These are phyloP conservation scores for Apeltes quadracus DNA, from an alignment of 2,113 vertebrate genomes.

Conservation along the genomic window DNA sequence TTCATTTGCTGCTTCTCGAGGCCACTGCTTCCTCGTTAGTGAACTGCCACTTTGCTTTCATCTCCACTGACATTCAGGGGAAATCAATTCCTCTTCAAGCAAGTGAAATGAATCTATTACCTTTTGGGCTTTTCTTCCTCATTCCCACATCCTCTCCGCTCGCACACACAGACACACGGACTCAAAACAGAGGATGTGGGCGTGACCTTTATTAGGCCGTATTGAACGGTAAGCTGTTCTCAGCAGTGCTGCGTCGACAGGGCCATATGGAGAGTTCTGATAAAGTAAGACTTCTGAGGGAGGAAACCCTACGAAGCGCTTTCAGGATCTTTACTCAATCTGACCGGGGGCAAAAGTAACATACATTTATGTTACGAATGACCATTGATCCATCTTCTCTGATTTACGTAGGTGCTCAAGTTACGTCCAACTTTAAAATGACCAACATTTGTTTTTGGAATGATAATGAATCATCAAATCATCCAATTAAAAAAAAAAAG, in stretches of 20 bases:
- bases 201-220: constrained; percentile 8
- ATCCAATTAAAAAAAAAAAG: not conserved
- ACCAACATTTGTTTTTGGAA: not conserved
- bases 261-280: not conserved
- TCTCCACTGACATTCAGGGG: constrained; percentile 44
- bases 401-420: not conserved
- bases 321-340: not conserved
- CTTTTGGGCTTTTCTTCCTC: constrained; percentile 33
- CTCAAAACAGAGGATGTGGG: not conserved
- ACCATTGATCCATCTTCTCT: not conserved
- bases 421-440: not conserved
- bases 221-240: not conserved
- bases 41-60: constrained; percentile 36
- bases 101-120: constrained; percentile 43
- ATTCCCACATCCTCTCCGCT: not conserved
- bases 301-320: not conserved
- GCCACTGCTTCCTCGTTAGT: not conserved
- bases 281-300: not conserved
- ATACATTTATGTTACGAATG: not conserved
- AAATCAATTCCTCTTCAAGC: constrained; percentile 48
- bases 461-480: not conserved
- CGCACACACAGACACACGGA: not conserved
- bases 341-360: not conserved
- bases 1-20: constrained; percentile 41
- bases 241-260: not conserved